Conservation (phyloP, 2,888 invertebrate genomes). For the Eumerus sabulonum region DNA sequence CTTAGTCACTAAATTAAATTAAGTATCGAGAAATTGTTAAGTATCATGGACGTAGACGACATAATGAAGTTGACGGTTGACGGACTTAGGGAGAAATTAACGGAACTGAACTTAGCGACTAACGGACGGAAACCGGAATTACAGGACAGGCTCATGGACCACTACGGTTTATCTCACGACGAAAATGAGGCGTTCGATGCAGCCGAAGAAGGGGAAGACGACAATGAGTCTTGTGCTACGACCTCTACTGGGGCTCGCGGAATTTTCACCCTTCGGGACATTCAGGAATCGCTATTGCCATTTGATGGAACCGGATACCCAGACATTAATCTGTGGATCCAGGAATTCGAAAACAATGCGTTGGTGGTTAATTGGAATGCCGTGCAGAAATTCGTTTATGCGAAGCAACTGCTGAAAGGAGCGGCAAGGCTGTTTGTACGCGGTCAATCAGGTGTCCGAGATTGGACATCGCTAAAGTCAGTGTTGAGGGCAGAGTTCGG, state of each 20-base stretch:
- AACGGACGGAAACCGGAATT: slow-evolving; percentile 4
- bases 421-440: slow-evolving; percentile 58
- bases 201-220: slow-evolving; percentile 2
- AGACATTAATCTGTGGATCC: slow-evolving; percentile 41
- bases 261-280: slow-evolving; percentile 47
- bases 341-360: slow-evolving; percentile 53
- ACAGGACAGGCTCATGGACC: slow-evolving; percentile 19
- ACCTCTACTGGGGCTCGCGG: not conserved
- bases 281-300: slow-evolving; percentile 42
- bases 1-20: not conserved
- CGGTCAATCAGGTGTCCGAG: slow-evolving; percentile 35
- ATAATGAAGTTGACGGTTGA: slow-evolving; percentile 1
- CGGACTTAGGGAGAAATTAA: slow-evolving; percentile 4
- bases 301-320: slow-evolving; percentile 43
- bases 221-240: not conserved
- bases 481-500: slow-evolving; percentile 45
- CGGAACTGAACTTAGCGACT: slow-evolving; percentile 12
- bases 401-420: slow-evolving; percentile 49
- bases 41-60: too few species aligned
- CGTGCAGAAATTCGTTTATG: slow-evolving; percentile 53
- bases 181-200: too few species aligned
- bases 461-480: not conserved
- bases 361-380: slow-evolving; percentile 44
- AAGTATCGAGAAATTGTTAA: too few species aligned
- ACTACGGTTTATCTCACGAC: slow-evolving; percentile 3